Base-by-base conservation (phyloP, 2,797 vertebrate species). In the Hypotaenidia philippensis region DNA sequence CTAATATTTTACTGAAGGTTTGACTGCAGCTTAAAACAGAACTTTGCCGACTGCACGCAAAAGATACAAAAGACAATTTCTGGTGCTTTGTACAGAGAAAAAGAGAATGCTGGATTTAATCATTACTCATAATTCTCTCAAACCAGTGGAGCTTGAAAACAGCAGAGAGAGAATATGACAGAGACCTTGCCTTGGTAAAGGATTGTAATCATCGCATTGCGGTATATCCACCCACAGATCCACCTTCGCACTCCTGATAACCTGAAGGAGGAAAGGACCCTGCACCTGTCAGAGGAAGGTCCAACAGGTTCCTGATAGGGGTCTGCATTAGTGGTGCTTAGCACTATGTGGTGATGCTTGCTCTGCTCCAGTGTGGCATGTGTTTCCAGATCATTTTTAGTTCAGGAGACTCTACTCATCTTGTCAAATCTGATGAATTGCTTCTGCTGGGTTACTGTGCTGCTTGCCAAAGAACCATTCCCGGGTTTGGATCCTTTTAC, bases 391-490 rank as follows among this genome's bases (percentile, higher is more conserved):
- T 8, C 17, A 16, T 29, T 75, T 84, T 68, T 40, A 83, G 41
- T 49, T 55, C n/a, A 59, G 80, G n/a, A 88, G 47, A 47, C 40
- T 90, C 76, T 50, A 17, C 59, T 81, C 34, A 10, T 77, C 71
- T 57, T 91, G 92, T 92, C 93, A 93, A 52, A 85, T 87, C 49
- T 75, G 87, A 96, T 96, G 34, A 97, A 91, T 83, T 74, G 25
- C 32, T 87, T 81, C 79, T 71, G 5, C 29, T 90, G 45, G 36
- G 38, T 92, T 90, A 44, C 29, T 41, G 20, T 72, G 31, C 27
- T 82, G 65, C 87, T 93, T 93, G 78, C 77, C 83, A 76, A 85
- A 36, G 69, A 91, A 27, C 55, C 72, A 36, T 34, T 77, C 34
- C 23, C 74, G 25, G 10, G 16, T 88, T 86, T 93, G 94, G 69